Evolutionary conservation across 2,888 invertebrate species (phyloP), one percentile per base, ranked within the genome.

Genomic region (Scaeva pyrastri): DNA sequence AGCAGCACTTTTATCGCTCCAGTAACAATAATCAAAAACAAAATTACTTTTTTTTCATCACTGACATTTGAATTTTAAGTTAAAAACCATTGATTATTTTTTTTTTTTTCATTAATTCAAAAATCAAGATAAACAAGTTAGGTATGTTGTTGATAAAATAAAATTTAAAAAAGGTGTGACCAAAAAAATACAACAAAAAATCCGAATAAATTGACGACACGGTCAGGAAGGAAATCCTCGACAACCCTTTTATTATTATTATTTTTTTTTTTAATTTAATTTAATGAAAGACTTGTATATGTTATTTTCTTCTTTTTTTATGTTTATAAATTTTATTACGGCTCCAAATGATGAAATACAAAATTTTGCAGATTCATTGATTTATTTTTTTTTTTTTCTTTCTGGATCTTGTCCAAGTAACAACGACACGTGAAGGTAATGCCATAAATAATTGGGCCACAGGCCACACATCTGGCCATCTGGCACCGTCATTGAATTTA

Each of bases 391-490:
- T 7, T 31, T n/a, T 60, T 31, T 7, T 31, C 12, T 60, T 64
- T 55, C 62, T 81, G 80, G 80, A 81, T 75, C 45, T 26, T 75
- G 62, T 74, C 74, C 74, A 80, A 80, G 48, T 39, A 50, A 52
- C n/a, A 10, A 6, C n/a, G 48, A 45, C 56, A 43, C 39, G 52
- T 50, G 36, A 76, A 80, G 21, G 45, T 70, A 41, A 60, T 50
- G 5, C 16, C 73, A 43, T 68, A 75, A 81, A 75, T 62, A 81
- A 70, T 75, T 74, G 74, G 62, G 52, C 12, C 74, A 55, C 60
- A 74, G 62, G 52, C 12, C 74, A 55, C 60, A 74, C 74, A 81
- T 75, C 74, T 68, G 73, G 60, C 39, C 12, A 21, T 39, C 39
- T 39, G 41, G 19, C 14, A 41, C 11, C 11, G 66, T 66, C 74